Percentiles rank a stretch among this genome's conserved stretches.
Evolutionary conservation across 2,888 invertebrate species (phyloP).

Genomic region (Phyto melanocephala): DNA sequence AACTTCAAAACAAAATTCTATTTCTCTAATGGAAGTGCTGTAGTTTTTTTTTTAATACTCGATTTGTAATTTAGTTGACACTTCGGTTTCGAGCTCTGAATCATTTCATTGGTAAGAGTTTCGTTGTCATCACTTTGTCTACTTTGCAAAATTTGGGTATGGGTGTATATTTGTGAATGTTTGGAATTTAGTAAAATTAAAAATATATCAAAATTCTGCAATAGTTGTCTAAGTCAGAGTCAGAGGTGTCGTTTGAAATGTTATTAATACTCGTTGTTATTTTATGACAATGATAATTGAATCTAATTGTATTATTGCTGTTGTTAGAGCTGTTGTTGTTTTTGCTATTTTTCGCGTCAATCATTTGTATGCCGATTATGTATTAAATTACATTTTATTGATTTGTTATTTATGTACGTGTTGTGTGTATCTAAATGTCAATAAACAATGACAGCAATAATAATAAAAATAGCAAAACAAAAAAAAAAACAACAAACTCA

Average conservation of each 20-base stretch:
- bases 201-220: too few relatives aligned
- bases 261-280: constrained; percentile 5
- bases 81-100: too few relatives aligned
- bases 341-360: not conserved
- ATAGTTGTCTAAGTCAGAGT: too few relatives aligned
- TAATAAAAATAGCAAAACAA: not conserved
- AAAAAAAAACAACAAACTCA: not conserved
- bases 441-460: not conserved
- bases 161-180: too few relatives aligned
- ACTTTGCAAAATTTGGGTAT: too few relatives aligned
- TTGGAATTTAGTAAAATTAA: too few relatives aligned
- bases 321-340: not conserved
- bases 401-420: constrained; percentile 52
- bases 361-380: constrained; percentile 49
- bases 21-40: too few relatives aligned
- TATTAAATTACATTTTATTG: constrained; percentile 57
- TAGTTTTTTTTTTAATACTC: too few relatives aligned
- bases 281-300: not conserved
- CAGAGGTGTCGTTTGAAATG: constrained; percentile 20
- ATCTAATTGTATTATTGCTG: constrained; percentile 14
- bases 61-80: too few relatives aligned
- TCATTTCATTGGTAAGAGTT: too few relatives aligned
- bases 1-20: too few relatives aligned
- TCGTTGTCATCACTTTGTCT: too few relatives aligned
- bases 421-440: constrained; percentile 10